Conservation (phyloP, 1,140 invertebrate species). For the Plectrocnemia conspersa region DNA sequence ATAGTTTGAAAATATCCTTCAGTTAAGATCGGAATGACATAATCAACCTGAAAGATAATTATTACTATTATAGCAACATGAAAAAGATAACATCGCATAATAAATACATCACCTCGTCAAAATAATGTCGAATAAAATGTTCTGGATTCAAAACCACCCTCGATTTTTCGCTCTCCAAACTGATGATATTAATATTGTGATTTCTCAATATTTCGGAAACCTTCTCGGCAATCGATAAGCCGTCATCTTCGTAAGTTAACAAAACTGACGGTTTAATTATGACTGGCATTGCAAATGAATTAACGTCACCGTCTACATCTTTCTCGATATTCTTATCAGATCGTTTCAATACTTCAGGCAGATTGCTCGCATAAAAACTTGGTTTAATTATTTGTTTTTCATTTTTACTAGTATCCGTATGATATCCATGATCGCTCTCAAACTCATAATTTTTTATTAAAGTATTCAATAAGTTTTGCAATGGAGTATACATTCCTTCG, state of each 20-base stretch:
- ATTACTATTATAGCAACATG: background rate
- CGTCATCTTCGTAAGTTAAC: constrained; percentile 48
- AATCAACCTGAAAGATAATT: constrained; percentile 43
- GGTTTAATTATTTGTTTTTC: constrained; percentile 38
- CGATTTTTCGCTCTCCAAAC: constrained; percentile 43
- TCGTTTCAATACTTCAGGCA: constrained; percentile 42
- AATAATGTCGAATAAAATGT: constrained; percentile 48
- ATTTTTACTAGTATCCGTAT: constrained; percentile 40
- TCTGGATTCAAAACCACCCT: constrained; percentile 48
- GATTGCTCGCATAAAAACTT: constrained; percentile 41
- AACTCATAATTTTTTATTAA: constrained; percentile 38
- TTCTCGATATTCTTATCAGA: constrained; percentile 32
- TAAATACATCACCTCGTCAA: constrained; percentile 44
- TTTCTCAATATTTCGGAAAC: constrained; percentile 43
- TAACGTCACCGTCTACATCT: background rate
- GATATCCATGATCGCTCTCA: constrained; percentile 45
- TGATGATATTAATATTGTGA: constrained; percentile 44
- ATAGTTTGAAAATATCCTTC: constrained; percentile 47
- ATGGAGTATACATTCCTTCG: constrained; percentile 43
- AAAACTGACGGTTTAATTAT: constrained; percentile 41
- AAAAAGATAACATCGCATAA: background rate
- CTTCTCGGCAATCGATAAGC: constrained; percentile 43
- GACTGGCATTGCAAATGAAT: background rate
- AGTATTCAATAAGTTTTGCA: constrained; percentile 40
- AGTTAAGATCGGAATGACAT: constrained; percentile 47